Evolutionary conservation across 2,888 invertebrate species (phyloP).

Genomic region (Orthosia gracilis): DNA sequence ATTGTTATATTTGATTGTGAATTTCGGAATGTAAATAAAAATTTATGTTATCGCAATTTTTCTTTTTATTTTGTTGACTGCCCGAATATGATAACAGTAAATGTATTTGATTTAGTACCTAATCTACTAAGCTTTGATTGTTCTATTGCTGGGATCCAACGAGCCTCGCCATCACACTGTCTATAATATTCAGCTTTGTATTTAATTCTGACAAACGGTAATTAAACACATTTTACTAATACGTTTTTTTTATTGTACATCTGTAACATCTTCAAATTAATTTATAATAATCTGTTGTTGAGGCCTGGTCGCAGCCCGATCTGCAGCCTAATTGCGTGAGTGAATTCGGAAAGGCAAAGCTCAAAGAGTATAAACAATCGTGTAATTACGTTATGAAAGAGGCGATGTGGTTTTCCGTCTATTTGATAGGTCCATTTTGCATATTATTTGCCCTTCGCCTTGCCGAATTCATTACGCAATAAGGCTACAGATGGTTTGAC

Average conservation of each 20-base stretch:
- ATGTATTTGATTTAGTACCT: slow-evolving; percentile 52
- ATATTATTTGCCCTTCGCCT: no score
- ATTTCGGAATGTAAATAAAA: slow-evolving; percentile 91
- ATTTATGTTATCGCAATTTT: slow-evolving; percentile 88
- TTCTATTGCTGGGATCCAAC: slow-evolving; percentile 66
- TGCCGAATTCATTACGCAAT: no score
- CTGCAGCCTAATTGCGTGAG: no score
- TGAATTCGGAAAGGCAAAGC: no score
- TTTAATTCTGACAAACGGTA: slow-evolving; percentile 59
- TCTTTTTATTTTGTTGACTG: slow-evolving; percentile 73
- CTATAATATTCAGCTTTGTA: slow-evolving; percentile 65
- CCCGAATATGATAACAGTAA: slow-evolving; percentile 52
- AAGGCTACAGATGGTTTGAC: no score
- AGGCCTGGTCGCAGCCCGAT: no score
- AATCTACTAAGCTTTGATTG: slow-evolving; percentile 60
- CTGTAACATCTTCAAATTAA: slow-evolving; percentile 54
- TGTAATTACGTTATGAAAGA: no score
- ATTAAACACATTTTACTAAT: slow-evolving; percentile 65
- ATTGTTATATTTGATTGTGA: slow-evolving; percentile 89
- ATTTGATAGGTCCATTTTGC: no score
- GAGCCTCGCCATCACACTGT: slow-evolving; percentile 56
- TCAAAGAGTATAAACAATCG: no score
- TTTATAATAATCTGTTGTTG: not conserved
- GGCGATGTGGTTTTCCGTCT: no score
- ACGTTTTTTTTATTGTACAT: slow-evolving; percentile 75